phyloP scores from a whole-genome alignment of 2,797 vertebrate species.

The Sebastes iracundus region DNA sequence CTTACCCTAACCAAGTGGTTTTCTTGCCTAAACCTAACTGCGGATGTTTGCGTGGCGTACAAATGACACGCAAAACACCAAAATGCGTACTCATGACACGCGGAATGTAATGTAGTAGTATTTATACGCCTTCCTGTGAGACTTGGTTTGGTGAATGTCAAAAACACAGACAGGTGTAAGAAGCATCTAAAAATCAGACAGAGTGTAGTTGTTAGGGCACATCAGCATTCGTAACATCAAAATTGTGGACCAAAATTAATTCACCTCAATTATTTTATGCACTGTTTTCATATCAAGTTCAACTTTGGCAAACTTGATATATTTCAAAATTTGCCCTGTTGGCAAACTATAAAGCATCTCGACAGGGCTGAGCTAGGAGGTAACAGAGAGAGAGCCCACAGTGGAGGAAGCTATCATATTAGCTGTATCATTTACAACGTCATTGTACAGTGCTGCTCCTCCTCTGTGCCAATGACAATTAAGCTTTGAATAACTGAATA shows the following conservation, averaged over 20 bases:
- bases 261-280: not conserved
- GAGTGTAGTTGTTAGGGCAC: fast-evolving
- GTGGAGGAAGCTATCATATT: not conserved
- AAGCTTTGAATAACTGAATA: not conserved
- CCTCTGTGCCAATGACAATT: not conserved
- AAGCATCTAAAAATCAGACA: not conserved
- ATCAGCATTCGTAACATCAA: not conserved
- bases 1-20: too few relatives aligned
- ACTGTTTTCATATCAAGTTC: not conserved
- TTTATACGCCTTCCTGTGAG: not conserved
- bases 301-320: not conserved
- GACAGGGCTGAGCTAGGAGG: not conserved
- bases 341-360: not conserved
- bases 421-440: not conserved
- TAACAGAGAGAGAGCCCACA: not conserved
- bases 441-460: not conserved
- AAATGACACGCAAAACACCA: too few relatives aligned
- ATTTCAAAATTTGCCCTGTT: not conserved
- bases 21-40: too few relatives aligned
- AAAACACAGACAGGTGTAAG: not conserved
- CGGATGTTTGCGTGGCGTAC: too few relatives aligned
- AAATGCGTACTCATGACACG: too few relatives aligned
- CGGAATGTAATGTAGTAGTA: too few relatives aligned
- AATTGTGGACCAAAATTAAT: not conserved
- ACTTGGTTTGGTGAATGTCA: not conserved